Conservation (phyloP, 2,888 invertebrate genomes). For the Lypha dubia region DNA sequence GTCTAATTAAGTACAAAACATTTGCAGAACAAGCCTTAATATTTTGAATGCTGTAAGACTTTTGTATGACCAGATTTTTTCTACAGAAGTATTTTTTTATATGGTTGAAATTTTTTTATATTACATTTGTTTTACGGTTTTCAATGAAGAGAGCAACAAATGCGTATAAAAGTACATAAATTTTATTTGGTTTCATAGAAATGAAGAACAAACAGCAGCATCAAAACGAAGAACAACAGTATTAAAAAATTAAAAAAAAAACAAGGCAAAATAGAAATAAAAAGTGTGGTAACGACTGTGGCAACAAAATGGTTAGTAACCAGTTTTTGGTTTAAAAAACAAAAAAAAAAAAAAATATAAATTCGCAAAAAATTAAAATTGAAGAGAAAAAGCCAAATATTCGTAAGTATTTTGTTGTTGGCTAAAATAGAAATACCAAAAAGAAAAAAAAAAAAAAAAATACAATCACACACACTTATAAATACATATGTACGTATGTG, state of each 20-base stretch:
- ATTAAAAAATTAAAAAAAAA: constrained; percentile 42
- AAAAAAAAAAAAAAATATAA: constrained; percentile 19
- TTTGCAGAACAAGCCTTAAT: neutral
- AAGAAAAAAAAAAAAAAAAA: constrained; percentile 5
- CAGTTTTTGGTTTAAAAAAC: constrained; percentile 59
- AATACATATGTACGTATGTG: neutral
- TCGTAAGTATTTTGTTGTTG: constrained; percentile 61
- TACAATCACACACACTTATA: neutral
- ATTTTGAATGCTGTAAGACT: neutral
- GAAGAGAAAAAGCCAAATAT: constrained; percentile 56
- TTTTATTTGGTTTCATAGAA: constrained; percentile 50
- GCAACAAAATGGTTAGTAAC: constrained; percentile 67
- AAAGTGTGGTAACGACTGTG: constrained; percentile 70
- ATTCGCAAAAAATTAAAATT: constrained; percentile 20
- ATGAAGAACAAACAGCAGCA: constrained; percentile 8
- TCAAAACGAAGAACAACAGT: constrained; percentile 43
- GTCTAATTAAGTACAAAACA: too few relatives aligned
- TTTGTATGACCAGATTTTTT: neutral
- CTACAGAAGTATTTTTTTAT: neutral
- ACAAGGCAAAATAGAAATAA: constrained; percentile 23
- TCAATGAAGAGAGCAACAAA: constrained; percentile 48
- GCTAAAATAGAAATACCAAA: constrained; percentile 35
- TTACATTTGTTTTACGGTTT: neutral
- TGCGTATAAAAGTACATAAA: constrained; percentile 55
- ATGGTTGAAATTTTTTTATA: neutral